These are phyloP conservation scores for Rhopilema esculentum DNA, from an alignment of 30 jellyfish, hydroid and myxozoan species.

Conservation along the genomic window DNA sequence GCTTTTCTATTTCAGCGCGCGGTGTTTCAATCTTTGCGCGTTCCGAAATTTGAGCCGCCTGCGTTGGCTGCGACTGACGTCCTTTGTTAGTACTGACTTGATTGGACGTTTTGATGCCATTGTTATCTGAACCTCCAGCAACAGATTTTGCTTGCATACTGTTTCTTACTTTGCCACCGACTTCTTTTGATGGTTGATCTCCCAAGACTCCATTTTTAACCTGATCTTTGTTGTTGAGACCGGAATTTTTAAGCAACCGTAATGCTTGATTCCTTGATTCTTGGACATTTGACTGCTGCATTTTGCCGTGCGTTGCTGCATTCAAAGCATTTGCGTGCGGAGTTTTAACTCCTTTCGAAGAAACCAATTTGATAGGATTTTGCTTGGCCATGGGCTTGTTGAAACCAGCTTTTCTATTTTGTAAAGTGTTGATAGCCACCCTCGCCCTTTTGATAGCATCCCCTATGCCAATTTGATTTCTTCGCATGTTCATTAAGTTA, in stretches of 20 bases:
- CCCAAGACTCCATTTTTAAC: slow-evolving; percentile 74
- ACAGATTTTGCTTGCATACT: slow-evolving; percentile 3
- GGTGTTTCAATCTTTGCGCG: slow-evolving; percentile 73
- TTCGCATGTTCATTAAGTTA: slow-evolving; percentile 22
- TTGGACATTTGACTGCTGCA: slow-evolving; percentile 53
- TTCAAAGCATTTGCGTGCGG: not conserved
- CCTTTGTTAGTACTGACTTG: slow-evolving; percentile 4
- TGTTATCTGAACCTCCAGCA: not conserved
- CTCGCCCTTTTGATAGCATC: slow-evolving; percentile 75
- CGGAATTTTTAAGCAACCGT: slow-evolving; percentile 42
- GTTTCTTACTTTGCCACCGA: slow-evolving; percentile 4
- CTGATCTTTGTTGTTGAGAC: slow-evolving; percentile 20
- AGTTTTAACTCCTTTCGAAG: slow-evolving; percentile 1
- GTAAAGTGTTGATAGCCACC: slow-evolving; percentile 36
- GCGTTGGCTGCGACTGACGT: slow-evolving; percentile 24
- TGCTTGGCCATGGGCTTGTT: slow-evolving; percentile 6
- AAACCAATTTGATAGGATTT: not conserved
- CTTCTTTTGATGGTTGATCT: slow-evolving; percentile 64
- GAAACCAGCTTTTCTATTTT: slow-evolving; percentile 21
- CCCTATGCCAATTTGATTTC: slow-evolving; percentile 10
- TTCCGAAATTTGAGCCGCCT: slow-evolving; percentile 31
- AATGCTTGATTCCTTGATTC: slow-evolving; percentile 78
- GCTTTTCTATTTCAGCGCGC: slow-evolving; percentile 38
- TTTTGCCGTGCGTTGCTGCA: slow-evolving; percentile 4
- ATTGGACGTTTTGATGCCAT: slow-evolving; percentile 10